phyloP scores from a whole-genome alignment of 2,113 vertebrate genomes.

The Myotis lucifugus region DNA sequence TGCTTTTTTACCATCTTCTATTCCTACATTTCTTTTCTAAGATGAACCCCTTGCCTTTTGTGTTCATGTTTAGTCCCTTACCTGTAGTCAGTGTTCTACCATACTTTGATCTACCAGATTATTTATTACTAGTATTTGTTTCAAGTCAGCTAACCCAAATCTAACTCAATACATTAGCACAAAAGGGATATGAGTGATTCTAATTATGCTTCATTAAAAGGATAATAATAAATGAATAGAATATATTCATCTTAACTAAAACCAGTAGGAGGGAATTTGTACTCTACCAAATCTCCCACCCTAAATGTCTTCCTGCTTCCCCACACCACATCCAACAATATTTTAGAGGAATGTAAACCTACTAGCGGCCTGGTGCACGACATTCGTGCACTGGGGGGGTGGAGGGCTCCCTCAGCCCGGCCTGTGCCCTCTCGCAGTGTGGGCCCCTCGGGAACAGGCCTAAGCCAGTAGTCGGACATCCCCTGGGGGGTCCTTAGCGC shows the following conservation, averaged over 20 bases:
- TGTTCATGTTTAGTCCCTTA: neutral
- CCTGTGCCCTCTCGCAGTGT: no score
- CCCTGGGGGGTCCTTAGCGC: no score
- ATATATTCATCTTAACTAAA: conserved; percentile 37
- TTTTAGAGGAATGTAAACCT: conserved; percentile 9
- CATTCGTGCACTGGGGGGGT: no score
- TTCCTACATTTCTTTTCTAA: neutral
- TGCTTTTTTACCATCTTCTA: neutral
- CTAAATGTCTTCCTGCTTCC: neutral
- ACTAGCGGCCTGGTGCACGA: no score
- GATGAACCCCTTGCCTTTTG: neutral
- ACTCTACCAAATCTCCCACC: neutral
- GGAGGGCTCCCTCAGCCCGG: no score
- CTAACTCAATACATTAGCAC: conserved; percentile 57
- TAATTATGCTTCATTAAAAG: conserved; percentile 54
- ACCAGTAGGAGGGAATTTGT: neutral
- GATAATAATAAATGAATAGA: conserved; percentile 43
- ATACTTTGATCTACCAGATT: neutral
- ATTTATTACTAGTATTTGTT: conserved; percentile 40
- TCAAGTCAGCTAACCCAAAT: conserved; percentile 40
- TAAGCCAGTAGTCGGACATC: no score
- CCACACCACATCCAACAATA: neutral
- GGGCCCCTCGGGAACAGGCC: no score
- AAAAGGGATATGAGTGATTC: conserved; percentile 34
- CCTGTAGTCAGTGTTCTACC: neutral